Base-by-base conservation (phyloP, 53 echinoderm and acorn worm genomes). In the Henricia sp. region DNA sequence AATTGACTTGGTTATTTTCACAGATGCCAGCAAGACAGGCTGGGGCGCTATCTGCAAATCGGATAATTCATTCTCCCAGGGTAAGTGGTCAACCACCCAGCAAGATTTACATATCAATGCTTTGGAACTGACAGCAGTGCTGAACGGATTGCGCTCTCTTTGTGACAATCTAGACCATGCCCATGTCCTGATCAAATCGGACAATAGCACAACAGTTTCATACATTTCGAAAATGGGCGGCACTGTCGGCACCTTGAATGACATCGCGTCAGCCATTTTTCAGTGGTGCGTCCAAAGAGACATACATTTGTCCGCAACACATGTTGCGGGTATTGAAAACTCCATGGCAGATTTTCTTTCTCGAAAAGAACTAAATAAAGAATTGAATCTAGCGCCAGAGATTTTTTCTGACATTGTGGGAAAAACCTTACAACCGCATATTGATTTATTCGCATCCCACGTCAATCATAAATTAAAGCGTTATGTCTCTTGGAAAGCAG, bases 1-100 rank as follows among this genome's bases (percentile, higher is more conserved):
- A 8, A 67, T 68, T 30, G 65, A 66, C 35, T 51, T 86, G 16
- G 67, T 77, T 67, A 51, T 75, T 26, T 85, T 29, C 33, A 85
- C 85, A 71, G 73, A 72, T 72, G 72, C 73, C 65, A 34, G 35
- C 30, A 59, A 59, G 6, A 10, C 4, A 10, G 29, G 60, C 4
- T 26, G 60, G 54, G 84, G 70, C 32, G 70, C 60, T 3, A 14
- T 86, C 70, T 75, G 78, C 34, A 46, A 64, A 65, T 64, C 40
- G 38, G 86, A 86, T 42, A 60, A 86, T 64, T 86, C 86, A 6
- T 86, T 62, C 75, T 53, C n/a, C n/a, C n/a, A n/a, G 23, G 67
- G 68, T 25, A 50, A 75, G 44, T 86, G 76, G 86, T 11, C 26
- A 19, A 38, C 36, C 14, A 66, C 50, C 52, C 52, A 38, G 0